These are phyloP conservation scores for Acanthaster planci DNA, from an alignment of 35 echinoderm and acorn worm species.

Conservation along the genomic window DNA sequence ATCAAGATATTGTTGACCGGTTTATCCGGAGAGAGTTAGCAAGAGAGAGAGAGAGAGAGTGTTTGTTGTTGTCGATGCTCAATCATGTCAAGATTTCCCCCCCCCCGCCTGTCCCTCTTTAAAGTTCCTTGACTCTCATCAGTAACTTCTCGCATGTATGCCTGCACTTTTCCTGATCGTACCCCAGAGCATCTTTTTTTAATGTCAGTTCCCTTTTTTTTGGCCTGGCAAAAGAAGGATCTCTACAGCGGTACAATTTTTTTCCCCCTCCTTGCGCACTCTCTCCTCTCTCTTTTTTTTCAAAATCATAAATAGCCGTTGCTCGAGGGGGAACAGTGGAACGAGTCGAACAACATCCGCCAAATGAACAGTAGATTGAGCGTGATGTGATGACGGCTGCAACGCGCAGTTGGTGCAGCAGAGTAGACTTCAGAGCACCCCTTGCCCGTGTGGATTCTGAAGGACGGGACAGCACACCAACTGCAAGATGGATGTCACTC, in stretches of 20 bases:
- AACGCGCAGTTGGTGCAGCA: conserved; percentile 11
- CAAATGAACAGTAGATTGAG: conserved; percentile 29
- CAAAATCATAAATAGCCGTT: conserved; percentile 26
- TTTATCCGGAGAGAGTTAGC: too few relatives aligned
- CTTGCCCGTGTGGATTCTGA: too few relatives aligned
- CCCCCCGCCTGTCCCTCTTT: neutral
- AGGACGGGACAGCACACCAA: too few relatives aligned
- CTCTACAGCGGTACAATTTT: too few relatives aligned
- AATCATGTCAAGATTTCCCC: too few relatives aligned
- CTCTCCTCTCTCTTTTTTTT: neutral
- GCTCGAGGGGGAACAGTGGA: conserved; percentile 7
- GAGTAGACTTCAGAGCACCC: too few relatives aligned
- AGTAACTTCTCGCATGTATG: conserved; percentile 6
- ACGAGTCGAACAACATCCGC: neutral
- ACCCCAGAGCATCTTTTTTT: conserved; percentile 10
- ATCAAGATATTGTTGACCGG: too few relatives aligned
- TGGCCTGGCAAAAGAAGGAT: neutral
- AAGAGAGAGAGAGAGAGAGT: too few relatives aligned
- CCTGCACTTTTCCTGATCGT: conserved; percentile 18
- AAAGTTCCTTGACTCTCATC: conserved; percentile 23
- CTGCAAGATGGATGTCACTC: too few relatives aligned
- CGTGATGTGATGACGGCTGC: neutral
- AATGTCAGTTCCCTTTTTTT: conserved; percentile 12
- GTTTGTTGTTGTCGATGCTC: too few relatives aligned
- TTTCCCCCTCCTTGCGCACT: neutral